Evolutionary conservation across 2,113 vertebrate species (phyloP).

Genomic region (Formicarius rufipectus): DNA sequence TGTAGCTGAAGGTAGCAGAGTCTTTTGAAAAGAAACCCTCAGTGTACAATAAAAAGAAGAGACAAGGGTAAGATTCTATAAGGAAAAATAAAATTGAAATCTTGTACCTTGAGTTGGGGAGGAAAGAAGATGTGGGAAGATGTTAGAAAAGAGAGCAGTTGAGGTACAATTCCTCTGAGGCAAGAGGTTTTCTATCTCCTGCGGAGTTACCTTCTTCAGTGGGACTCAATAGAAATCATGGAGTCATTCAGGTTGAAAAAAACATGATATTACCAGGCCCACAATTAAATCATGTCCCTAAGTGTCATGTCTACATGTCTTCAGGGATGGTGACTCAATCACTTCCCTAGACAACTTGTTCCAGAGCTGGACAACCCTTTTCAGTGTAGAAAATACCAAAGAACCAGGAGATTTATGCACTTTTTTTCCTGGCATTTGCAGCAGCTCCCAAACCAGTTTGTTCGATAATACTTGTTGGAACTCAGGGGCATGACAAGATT

Average conservation of each 20-base stretch:
- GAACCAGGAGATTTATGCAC: not conserved
- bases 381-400: not conserved
- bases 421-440: not conserved
- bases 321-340: not conserved
- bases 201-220: not conserved
- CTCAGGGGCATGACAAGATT: not conserved
- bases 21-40: not conserved
- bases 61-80: not conserved
- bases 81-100: not conserved
- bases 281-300: not conserved
- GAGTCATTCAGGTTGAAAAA: not conserved
- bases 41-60: not conserved
- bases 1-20: not conserved
- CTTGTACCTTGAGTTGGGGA: not conserved
- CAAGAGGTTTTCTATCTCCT: not conserved
- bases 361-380: not conserved
- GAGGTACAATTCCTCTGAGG: not conserved
- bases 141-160: not conserved
- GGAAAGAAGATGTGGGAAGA: not conserved
- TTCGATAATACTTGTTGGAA: not conserved
- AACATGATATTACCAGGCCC: not conserved
- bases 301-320: accelerated
- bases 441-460: not conserved
- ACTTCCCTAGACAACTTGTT: not conserved
- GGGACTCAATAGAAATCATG: not conserved